Conservation (phyloP, 2,888 invertebrate genomes). For the Eubasilissa splendida region DNA sequence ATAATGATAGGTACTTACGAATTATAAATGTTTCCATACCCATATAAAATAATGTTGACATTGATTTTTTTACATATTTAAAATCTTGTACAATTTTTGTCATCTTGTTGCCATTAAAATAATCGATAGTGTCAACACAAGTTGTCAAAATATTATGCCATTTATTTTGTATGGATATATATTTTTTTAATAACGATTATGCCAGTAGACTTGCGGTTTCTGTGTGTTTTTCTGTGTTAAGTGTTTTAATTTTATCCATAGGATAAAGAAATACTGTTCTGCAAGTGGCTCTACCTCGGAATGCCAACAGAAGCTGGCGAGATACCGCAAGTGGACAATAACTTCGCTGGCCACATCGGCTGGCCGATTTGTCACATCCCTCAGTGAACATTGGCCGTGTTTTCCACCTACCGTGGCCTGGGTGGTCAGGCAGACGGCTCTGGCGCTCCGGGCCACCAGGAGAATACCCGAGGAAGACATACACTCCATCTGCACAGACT, state of each 20-base stretch:
- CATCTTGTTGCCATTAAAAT: too few species aligned
- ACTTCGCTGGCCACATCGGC: slow-evolving; percentile 85
- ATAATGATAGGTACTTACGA: too few species aligned
- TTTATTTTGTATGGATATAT: too few species aligned
- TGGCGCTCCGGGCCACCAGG: slow-evolving; percentile 64
- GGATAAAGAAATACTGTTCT: slow-evolving; percentile 53
- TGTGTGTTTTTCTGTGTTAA: too few species aligned
- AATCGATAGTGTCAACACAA: too few species aligned
- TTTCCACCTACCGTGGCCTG: slow-evolving; percentile 93
- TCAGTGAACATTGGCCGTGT: slow-evolving; percentile 88
- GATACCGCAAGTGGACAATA: slow-evolving; percentile 86
- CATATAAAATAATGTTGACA: too few species aligned
- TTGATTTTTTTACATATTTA: too few species aligned
- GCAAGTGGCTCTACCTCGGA: slow-evolving; percentile 65
- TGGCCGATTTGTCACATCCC: slow-evolving; percentile 85
- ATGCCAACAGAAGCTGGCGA: slow-evolving; percentile 81
- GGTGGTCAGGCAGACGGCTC: slow-evolving; percentile 90
- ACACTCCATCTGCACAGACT: slow-evolving; percentile 88
- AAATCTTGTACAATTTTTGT: too few species aligned
- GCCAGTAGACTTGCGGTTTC: too few species aligned
- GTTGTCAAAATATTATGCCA: too few species aligned
- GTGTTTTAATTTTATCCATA: not conserved
- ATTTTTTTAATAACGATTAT: too few species aligned
- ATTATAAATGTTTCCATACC: too few species aligned
- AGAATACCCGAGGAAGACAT: slow-evolving; percentile 69